A percentile compares a stretch with the other conserved stretches of the same genome.
Evolutionary conservation across 2,113 vertebrate genomes (phyloP).

Genomic region (Todiramphus saurophagus): DNA sequence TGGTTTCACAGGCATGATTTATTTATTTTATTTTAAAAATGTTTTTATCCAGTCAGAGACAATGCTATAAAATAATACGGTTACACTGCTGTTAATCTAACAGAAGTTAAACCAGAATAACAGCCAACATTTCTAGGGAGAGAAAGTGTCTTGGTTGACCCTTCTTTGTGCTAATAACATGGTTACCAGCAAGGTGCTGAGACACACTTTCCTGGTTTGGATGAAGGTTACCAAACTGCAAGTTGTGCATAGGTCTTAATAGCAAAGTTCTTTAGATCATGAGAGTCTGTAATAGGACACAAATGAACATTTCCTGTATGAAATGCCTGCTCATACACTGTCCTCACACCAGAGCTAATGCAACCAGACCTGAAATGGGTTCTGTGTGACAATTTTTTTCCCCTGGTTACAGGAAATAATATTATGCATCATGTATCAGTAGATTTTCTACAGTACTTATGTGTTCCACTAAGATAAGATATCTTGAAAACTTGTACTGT

Average conservation of each 20-base stretch:
- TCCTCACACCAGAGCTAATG: constrained; percentile 41
- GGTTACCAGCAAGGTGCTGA: background rate
- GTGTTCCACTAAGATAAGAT: background rate
- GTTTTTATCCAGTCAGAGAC: background rate
- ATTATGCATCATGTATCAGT: background rate
- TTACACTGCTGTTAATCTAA: background rate
- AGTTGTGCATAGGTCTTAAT: constrained; percentile 7
- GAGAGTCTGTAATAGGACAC: constrained; percentile 39
- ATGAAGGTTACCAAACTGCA: constrained; percentile 19
- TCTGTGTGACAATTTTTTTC: constrained; percentile 56
- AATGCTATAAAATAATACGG: background rate
- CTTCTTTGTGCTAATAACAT: background rate
- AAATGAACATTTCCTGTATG: constrained; percentile 50
- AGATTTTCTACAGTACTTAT: background rate
- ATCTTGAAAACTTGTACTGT: background rate
- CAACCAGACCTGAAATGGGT: constrained; percentile 55
- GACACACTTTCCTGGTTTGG: background rate
- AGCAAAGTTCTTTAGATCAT: constrained; percentile 46
- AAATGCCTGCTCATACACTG: constrained; percentile 24
- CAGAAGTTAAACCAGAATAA: background rate
- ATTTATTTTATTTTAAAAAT: background rate
- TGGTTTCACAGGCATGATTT: background rate
- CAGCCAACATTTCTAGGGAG: background rate
- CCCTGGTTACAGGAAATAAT: constrained; percentile 48
- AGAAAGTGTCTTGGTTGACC: background rate